Base-by-base conservation (phyloP, 2,888 invertebrate species). In the Netelia melanura region DNA sequence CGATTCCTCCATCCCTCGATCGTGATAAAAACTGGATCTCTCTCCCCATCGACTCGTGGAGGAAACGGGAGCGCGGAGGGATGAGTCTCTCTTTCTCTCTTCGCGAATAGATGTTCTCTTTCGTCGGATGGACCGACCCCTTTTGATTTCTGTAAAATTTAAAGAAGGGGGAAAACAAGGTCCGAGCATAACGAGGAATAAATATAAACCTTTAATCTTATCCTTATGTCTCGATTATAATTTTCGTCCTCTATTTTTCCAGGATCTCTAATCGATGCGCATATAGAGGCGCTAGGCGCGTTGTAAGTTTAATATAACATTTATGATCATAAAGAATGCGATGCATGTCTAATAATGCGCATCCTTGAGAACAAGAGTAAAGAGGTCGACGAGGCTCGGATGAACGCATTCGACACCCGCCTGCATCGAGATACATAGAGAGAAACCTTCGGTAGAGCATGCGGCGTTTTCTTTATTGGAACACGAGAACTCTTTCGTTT, bases 131-230 rank as follows among this genome's bases (percentile, higher is more conserved):
- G 81, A 76, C 64, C 72, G 75, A 56, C 76, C 56, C 54, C 75
- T 52, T 79, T 67, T 14, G 80, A 72, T 65, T 54, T 72, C 65
- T 65, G 62, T 38, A 64, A 79, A 79, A 71, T 71, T 6, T 38
- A 71, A 52, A 25, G 56, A 30, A 56, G 64, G 25, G 64, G 25
- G 43, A 43, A 43, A 58, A 56, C 5, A 56, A 52, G 64, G 62
- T 21, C 14, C 38, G 21, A 11, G 90, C 88, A 91, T 11, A 58
- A 21, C 21, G 71, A 43, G 21, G 25, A 92, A 92, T 92, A 91
- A 92, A 90, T 91, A 91, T 92, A 89, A 91, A 90, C 90, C 90
- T 91, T 92, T 91, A 91, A 92, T 91, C 91, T 90, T 88, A 68
- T 30, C 85, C 87, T 87, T 14, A 3, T 48, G 48, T 10, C 90